Evolutionary conservation across 1,140 invertebrate species (phyloP), one percentile per base, ranked within the genome.

Genomic region (Ruditapes philippinarum): DNA sequence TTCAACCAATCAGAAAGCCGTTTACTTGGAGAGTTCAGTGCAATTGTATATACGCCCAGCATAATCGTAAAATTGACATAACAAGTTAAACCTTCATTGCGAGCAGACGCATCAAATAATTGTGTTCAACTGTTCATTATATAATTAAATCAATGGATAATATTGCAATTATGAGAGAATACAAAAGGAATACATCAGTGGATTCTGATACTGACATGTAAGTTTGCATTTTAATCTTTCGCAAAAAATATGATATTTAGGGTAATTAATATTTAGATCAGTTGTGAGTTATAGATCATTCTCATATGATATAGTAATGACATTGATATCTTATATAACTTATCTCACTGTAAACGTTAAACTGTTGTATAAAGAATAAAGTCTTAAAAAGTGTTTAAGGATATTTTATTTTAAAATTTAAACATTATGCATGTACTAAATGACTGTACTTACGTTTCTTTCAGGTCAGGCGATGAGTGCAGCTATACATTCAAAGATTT

Each of bases 201-300:
- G 85, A 88, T 68, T 79, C 74, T 22, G 76, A 70, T 70, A 19
- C 25, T 70, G 85, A 79, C n/a, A 80, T 80, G 85, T 88, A 88
- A 88, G 85, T 80, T 78, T 62, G 54, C 73, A 19, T 40, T 42
- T 45, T 51, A 17, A 38, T 54, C 25, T 12, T 11, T 25, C 62
- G 2, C 17, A 62, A 62, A 60, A 60, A 11, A 60, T 60, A 28
- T 22, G 19, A 22, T n/a, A 5, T 60, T 60, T n/a, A n/a, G 19
- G 54, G 5, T 60, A 28, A 60, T 60, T 60, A n/a, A n/a, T n/a
- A n/a, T n/a, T n/a, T n/a, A n/a, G n/a, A n/a, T n/a, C n/a, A n/a
- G n/a, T n/a, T n/a, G n/a, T n/a, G n/a, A n/a, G n/a, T n/a, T n/a
- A n/a, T n/a, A n/a, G n/a, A n/a, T n/a, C n/a, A n/a, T n/a, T n/a